Base-by-base conservation (phyloP, 2,888 invertebrate genomes). In the Ligdia adustata region DNA sequence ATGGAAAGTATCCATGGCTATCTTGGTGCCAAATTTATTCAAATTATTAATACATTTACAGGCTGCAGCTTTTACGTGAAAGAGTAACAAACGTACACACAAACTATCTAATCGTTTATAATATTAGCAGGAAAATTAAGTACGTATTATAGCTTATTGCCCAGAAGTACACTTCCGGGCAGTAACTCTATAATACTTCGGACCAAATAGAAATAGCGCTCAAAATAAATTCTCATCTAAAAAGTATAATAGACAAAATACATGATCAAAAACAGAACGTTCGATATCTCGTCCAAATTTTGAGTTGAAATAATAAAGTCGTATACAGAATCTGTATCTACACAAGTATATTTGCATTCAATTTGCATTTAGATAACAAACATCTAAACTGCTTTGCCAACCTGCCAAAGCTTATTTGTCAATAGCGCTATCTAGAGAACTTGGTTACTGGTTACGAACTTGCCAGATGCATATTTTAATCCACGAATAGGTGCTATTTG, bases 291-390 rank as follows among this genome's bases (percentile, higher is more conserved):
- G 11, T 15, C 33, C 12, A 24, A 40, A 46, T 38, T 37, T 38
- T 22, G 20, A 37, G 18, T 41, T 48, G n/a, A 41, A 47, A 29
- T 47, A 47, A 37, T 41, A 47, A 47, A 41, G 20, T 41, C 13
- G 31, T 37, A 41, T 35, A 47, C 46, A 39, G 33, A 39, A 22
- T 14, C 46, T 46, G 34, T 46, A 31, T 34, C 37, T 5, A 31
- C 40, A 40, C 35, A 41, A 41, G 14, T 37, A 37, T 27, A 48
- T 48, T 48, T 41, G 47, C 40, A 46, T 46, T 40, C 20, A 9
- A 34, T 46, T 46, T 46, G 40, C 41, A 48, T 48, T 48, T 48
- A 48, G 47, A 48, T 48, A 20, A 41, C 32, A 48, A 42, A 41
- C 41, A 38, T 42, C 47, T 42, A 48, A 46, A 37, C 27, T 20